Percentiles rank a stretch among this genome's conserved stretches.
Evolutionary conservation across 2,888 invertebrate species (phyloP).

Genomic region (Trachelus iudaicus): DNA sequence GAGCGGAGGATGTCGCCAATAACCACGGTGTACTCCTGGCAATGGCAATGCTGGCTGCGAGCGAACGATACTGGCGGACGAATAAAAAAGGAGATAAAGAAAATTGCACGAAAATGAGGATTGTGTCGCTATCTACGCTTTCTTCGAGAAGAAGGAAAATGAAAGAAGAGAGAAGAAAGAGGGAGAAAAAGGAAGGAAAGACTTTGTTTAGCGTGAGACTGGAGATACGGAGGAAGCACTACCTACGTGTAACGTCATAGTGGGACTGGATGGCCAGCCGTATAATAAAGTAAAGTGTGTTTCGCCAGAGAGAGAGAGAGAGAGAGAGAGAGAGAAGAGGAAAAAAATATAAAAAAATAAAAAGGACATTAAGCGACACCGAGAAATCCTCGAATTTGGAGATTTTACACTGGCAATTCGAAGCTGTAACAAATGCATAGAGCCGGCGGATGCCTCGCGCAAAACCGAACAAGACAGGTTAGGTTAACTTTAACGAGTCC

Average conservation of each 20-base stretch:
- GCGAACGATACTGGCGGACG: neutral
- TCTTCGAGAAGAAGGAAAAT: neutral
- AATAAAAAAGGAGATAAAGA: neutral
- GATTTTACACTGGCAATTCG: accelerated
- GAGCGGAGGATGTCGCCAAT: no score
- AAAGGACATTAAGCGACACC: neutral
- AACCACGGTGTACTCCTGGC: no score
- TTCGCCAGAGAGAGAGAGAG: neutral
- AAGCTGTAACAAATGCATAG: neutral
- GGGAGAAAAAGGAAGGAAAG: neutral
- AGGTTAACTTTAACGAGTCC: neutral
- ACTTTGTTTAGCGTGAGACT: neutral
- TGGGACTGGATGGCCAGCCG: neutral
- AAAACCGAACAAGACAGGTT: no score
- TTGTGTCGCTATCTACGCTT: neutral
- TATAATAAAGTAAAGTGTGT: neutral
- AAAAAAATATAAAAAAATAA: neutral
- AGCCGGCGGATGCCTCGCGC: no score
- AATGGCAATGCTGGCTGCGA: no score
- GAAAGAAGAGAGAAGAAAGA: no score
- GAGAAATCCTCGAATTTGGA: neutral
- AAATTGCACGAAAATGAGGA: neutral
- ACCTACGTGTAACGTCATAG: neutral
- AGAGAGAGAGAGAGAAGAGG: no score
- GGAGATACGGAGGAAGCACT: neutral